A percentile compares a stretch with the other conserved stretches of the same genome.
Conservation (phyloP, 2,888 invertebrate species). For the Tetragonula carbonaria region DNA sequence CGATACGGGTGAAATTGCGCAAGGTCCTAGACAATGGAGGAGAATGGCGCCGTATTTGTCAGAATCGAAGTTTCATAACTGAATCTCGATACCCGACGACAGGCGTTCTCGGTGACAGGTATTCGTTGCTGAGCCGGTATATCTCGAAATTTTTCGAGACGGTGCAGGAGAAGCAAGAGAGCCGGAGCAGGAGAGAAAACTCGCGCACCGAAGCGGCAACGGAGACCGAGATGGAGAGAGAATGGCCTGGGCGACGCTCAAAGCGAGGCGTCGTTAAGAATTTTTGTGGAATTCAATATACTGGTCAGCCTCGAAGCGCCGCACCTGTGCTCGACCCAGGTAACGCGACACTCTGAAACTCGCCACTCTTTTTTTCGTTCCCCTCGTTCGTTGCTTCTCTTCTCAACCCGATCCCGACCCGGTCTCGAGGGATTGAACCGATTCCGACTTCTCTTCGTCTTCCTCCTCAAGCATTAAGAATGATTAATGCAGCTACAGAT, state of each 20-base stretch:
- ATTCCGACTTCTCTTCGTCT: not conserved
- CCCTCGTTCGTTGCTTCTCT: conserved; percentile 22
- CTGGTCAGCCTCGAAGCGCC: conserved; percentile 77
- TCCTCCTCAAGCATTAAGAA: not conserved
- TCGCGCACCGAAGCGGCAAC: conserved; percentile 11
- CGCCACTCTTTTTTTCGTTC: conserved; percentile 64
- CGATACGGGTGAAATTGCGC: conserved; percentile 11
- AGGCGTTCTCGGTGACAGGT: conserved; percentile 46
- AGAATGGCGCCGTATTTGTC: conserved; percentile 35
- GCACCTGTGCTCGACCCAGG: conserved; percentile 65
- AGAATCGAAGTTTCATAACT: conserved; percentile 55
- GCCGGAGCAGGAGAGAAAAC: conserved; percentile 31
- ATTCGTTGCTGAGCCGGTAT: conserved; percentile 49
- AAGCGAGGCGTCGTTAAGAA: conserved; percentile 66
- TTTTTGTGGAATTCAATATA: conserved; percentile 78
- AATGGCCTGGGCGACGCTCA: conserved; percentile 55
- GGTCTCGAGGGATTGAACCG: not conserved
- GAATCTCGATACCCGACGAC: conserved; percentile 55
- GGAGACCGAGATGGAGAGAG: conserved; percentile 42
- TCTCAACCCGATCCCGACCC: too few species aligned
- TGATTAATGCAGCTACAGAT: not conserved
- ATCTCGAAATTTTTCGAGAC: conserved; percentile 50
- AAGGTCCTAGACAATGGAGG: conserved; percentile 54
- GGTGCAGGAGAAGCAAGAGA: not conserved
- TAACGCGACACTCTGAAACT: conserved; percentile 72